Evolutionary conservation across 2,888 invertebrate genomes (phyloP), one percentile per base, ranked within the genome.

Genomic region (Sinelater perroti): DNA sequence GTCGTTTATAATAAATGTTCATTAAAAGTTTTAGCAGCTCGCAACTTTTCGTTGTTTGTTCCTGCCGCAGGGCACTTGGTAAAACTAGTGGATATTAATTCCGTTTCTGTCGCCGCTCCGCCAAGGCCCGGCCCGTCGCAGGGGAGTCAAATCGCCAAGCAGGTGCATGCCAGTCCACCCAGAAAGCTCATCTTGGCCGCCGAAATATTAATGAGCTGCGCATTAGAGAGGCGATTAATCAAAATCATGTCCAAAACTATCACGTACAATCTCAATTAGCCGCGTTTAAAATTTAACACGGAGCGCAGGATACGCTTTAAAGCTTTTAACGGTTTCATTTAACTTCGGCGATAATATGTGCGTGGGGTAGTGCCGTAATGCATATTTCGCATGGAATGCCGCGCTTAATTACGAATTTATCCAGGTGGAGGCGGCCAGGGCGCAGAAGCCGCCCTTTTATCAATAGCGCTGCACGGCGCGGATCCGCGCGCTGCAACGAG

Each of bases 361-460:
- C 16, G 44, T 17, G 30, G 44, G 44, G 17, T 28, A 44, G 24
- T 30, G 16, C 44, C 44, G 18, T 30, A 30, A 44, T 44, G 30
- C 30, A 44, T 44, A 18, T 44, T 44, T 44, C 44, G 17, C 44
- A 17, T 30, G 44, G 44, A 30, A 44, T 28, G 17, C 44, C 30
- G 30, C 28, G 30, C 14, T 26, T 45, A 45, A 53, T 36, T 35
- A 35, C 24, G 13, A 21, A 52, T 53, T 53, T 30, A 53, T 53
- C 26, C 53, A 53, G 53, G 53, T 46, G 44, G 20, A 26, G 14
- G 20, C 11, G 38, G 11, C 14, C 35, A 46, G 31, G 21, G 50
- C 56, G 42, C 44, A 49, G 50, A 56, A 56, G 42, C 50, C 18
- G 40, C 24, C 30, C 40, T 56, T 42, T 50, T 50, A 55, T 56